Evolutionary conservation across 2,113 vertebrate genomes (phyloP).

Genomic region (Hydropotes inermis): DNA sequence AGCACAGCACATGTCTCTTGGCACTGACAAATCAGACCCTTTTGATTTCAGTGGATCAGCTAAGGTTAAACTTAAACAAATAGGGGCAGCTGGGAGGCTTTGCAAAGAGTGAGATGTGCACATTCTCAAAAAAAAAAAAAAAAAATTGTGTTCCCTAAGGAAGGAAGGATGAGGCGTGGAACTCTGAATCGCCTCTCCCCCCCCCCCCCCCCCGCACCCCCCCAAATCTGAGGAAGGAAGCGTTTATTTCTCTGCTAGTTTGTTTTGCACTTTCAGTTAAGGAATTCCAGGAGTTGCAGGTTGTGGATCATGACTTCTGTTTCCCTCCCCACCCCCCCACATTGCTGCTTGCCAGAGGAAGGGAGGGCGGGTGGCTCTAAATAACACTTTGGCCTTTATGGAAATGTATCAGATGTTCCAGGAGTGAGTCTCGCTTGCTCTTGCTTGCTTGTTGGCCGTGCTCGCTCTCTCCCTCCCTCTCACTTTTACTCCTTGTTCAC

Average conservation of each 20-base stretch:
- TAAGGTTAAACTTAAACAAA: slow-evolving; percentile 72
- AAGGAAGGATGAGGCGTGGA: slow-evolving; percentile 71
- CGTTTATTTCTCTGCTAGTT: slow-evolving; percentile 46
- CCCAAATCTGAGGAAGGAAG: slow-evolving; percentile 60
- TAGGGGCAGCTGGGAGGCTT: slow-evolving; percentile 61
- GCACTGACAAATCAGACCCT: not conserved
- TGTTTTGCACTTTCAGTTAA: slow-evolving; percentile 65
- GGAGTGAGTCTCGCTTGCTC: slow-evolving; percentile 64
- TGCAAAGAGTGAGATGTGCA: slow-evolving; percentile 8
- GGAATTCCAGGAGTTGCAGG: slow-evolving; percentile 73
- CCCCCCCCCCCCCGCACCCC: not conserved
- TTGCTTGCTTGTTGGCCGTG: not conserved
- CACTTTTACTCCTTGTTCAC: not conserved
- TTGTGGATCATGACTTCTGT: slow-evolving; percentile 57
- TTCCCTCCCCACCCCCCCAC: not conserved
- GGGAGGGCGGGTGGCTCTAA: slow-evolving; percentile 79
- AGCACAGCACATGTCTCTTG: not conserved
- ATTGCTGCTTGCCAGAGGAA: slow-evolving; percentile 70
- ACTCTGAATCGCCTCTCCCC: not conserved
- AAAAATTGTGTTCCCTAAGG: slow-evolving; percentile 13
- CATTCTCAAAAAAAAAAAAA: not conserved
- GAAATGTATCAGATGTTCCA: slow-evolving; percentile 82
- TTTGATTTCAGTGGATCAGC: slow-evolving; percentile 10
- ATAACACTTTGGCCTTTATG: slow-evolving; percentile 84
- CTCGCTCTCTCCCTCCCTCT: slow-evolving; percentile 30